Evolutionary conservation across 2,113 vertebrate species (phyloP), one percentile per base, ranked within the genome.

Genomic region (Macroglossus sobrinus): DNA sequence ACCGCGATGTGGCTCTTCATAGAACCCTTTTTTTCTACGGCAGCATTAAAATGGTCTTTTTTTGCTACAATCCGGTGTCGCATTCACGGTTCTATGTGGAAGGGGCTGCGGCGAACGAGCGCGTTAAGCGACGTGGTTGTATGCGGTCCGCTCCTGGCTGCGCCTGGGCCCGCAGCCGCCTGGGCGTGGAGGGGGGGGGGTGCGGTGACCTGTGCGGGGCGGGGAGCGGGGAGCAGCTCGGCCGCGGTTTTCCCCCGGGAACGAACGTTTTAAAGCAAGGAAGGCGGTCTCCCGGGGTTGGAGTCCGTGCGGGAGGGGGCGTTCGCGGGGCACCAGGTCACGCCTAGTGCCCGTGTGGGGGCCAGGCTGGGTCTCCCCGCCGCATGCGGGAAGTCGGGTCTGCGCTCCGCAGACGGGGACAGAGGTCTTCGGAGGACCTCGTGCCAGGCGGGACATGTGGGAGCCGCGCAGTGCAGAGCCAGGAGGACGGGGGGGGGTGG

Each of bases 21-120:
- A 99, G 99, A 99, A 99, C 99, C 99, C 99, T 99, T 99, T 99
- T 99, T 99, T 99, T 99, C 99, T 99, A 99, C 99, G 99, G 99
- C 99, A 99, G 99, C 99, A 99, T 99, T 99, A 99, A 99, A 99
- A 99, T 99, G 98, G 99, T 99, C 99, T 99, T 99, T 99, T 99
- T 99, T 99, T 99, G 99, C 99, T 99, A 99, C 99, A 99, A 99
- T 99, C 98, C 98, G 98, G 98, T 99, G 98, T 99, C 98, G 98
- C 98, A 96, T 99, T 99, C 98, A 98, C 98, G 98, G 98, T 99
- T 98, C 98, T 98, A 98, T 99, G 98, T 98, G 98, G 98, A 98
- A 98, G 99, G 99, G 99, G 98, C 99, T 98, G 98, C 98, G 98
- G 98, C 98, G 99, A 99, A 99, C 98, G 99, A 99, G 99, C 99